phyloP scores from a whole-genome alignment of 2,797 vertebrate species.

The Pipistrellus nathusii region DNA sequence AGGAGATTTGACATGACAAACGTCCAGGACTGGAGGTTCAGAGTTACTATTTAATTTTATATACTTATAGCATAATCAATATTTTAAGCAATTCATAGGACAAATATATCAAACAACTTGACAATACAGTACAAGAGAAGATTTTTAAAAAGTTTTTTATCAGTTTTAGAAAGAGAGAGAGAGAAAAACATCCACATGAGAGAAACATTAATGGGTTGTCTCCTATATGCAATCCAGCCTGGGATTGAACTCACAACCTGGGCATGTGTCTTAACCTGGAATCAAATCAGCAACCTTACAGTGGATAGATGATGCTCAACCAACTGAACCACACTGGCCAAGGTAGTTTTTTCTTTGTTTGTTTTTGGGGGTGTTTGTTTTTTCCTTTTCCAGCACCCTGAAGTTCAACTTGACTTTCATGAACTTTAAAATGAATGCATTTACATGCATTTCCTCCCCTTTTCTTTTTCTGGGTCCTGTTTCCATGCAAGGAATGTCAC shows the following conservation, averaged over 20 bases:
- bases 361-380: background rate
- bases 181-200: background rate
- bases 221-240: background rate
- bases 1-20: conserved; percentile 79
- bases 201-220: background rate
- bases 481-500: conserved; percentile 59
- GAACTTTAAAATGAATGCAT: conserved; percentile 74
- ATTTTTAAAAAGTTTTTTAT: background rate
- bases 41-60: conserved; percentile 78
- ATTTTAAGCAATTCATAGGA: conserved; percentile 83
- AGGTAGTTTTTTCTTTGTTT: background rate
- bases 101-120: conserved; percentile 80
- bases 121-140: conserved; percentile 74
- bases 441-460: conserved; percentile 35
- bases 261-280: background rate
- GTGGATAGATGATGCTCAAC: background rate
- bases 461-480: conserved; percentile 52
- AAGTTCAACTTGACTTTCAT: conserved; percentile 78
- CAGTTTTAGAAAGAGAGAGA: background rate
- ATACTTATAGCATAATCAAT: conserved; percentile 81
- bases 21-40: conserved; percentile 70
- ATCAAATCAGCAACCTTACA: background rate
- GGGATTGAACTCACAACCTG: background rate
- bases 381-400: conserved; percentile 45
- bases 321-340: background rate